Evolutionary conservation across 2,797 vertebrate species (phyloP), one percentile per base, ranked within the genome.

Genomic region (Enteromius treurensis): DNA sequence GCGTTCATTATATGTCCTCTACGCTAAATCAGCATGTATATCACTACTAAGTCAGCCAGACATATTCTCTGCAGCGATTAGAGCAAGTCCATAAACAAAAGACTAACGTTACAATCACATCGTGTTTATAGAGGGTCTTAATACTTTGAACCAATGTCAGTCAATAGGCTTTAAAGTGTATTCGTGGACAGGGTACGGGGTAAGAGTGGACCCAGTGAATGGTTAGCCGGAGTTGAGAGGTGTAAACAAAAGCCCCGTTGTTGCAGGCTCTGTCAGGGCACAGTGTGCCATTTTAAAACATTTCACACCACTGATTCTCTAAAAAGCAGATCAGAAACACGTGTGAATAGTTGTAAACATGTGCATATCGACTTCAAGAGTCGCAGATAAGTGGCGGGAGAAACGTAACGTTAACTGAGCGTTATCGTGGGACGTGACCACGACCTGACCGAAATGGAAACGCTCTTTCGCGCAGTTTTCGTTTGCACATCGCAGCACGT

Each of bases 161-260:
- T 34, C 19, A 23, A 5, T 23, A 34, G 8, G 37, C 34, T 45
- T 69, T 77, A 26, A 47, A 19, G 32, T 73, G 40, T 29, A 15
- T 51, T 6, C 42, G 26, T 2, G 15, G 15, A 15, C 1, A 32
- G 17, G 34, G 17, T 7, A 34, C 53, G 26, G 45, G 49, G 3
- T 58, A 21, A 34, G 26, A 58, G 9, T 15, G 75, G n/a, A 77
- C 51, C 65, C 60, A 10, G 64, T 17, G 26, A 68, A 58, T 10
- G 21, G 60, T 29, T 82, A 65, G 42, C 45, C 47, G n/a, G 17
- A 21, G 76, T 45, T 62, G 29, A 80, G 23, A 23, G 29, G 71
- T 68, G 85, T 83, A 83, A 83, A 83, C 78, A 84, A 84, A 64
- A 82, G 65, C 77, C 64, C 81, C 70, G 77, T 70, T 86, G 77